Percentiles rank a stretch among this genome's conserved stretches.
These are phyloP conservation scores for Anguilla rostrata DNA, from an alignment of 2,113 vertebrate species.

Conservation along the genomic window DNA sequence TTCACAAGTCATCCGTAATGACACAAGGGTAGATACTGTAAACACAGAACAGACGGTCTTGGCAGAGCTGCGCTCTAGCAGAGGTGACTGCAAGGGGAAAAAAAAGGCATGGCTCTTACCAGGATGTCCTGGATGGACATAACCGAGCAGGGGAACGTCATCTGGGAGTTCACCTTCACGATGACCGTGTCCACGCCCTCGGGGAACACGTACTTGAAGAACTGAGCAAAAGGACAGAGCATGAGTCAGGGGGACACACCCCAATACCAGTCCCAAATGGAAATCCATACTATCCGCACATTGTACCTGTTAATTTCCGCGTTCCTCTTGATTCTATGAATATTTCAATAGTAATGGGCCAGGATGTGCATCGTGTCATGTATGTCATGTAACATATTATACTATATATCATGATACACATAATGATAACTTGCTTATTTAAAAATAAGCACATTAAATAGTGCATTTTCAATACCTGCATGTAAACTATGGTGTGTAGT, in stretches of 20 bases:
- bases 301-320: too few relatives aligned
- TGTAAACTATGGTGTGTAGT: too few relatives aligned
- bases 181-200: slow-evolving; percentile 88
- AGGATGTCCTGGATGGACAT: slow-evolving; percentile 96
- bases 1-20: neutral
- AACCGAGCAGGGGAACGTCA: slow-evolving; percentile 91
- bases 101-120: slow-evolving; percentile 60
- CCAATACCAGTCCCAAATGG: neutral
- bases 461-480: too few relatives aligned
- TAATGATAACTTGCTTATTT: too few relatives aligned
- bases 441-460: too few relatives aligned
- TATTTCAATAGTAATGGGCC: too few relatives aligned
- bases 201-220: slow-evolving; percentile 91
- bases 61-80: too few relatives aligned
- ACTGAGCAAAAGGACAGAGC: slow-evolving; percentile 63
- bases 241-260: neutral
- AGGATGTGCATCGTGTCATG: too few relatives aligned
- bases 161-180: slow-evolving; percentile 88
- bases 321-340: too few relatives aligned
- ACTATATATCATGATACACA: too few relatives aligned
- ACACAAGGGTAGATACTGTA: neutral
- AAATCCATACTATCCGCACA: too few relatives aligned
- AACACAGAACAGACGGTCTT: neutral
- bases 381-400: too few relatives aligned
- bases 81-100: neutral